Evolutionary conservation across 92 coral and sea anemone species (phyloP), one percentile per base, ranked within the genome.

Genomic region (Phenganax stokvisi): DNA sequence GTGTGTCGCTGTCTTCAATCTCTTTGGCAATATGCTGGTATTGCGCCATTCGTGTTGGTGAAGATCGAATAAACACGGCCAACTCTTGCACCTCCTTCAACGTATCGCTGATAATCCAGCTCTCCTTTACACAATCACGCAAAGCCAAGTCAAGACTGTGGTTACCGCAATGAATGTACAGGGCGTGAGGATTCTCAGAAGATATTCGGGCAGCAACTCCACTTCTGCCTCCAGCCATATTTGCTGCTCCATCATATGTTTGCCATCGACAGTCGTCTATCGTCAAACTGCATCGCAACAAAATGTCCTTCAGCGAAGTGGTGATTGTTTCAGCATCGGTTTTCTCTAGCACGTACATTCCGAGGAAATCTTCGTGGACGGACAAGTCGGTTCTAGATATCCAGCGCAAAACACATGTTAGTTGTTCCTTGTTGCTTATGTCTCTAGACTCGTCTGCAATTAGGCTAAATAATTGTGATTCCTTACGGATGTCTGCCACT

Each of bases 121-220:
- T 73, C 27, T 9, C 78, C 78, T 73, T 73, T 53, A 56, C 78
- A 56, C 78, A 54, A 73, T 25, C 60, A 54, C 27, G 60, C 31
- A 73, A 53, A 73, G 78, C 60, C 62, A 73, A 55, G 54, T 73
- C 78, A 73, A 73, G 78, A 73, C 28, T 55, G 78, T 73, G 78
- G 59, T 73, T 73, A 6, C 78, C 1, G 31, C 78, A 73, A 31
- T 73, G 78, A 73, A 73, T 54, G 59, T 73, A 73, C 78, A 54
- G 60, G 44, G 78, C 37, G 60, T 60, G 37, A 51, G 57, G 78
- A 73, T 73, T 73, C 58, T 73, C 60, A n/a, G 44, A 73, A 51
- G 78, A 73, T 83, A 83, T 61, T 71, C 57, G 78, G 20, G 85
- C 56, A n/a, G 85, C 85, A 58, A 81, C 85, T 71, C 79, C 68